Percentiles rank a stretch among this genome's conserved stretches.
phyloP scores from a whole-genome alignment of 2,113 vertebrate species.

The Ia io region DNA sequence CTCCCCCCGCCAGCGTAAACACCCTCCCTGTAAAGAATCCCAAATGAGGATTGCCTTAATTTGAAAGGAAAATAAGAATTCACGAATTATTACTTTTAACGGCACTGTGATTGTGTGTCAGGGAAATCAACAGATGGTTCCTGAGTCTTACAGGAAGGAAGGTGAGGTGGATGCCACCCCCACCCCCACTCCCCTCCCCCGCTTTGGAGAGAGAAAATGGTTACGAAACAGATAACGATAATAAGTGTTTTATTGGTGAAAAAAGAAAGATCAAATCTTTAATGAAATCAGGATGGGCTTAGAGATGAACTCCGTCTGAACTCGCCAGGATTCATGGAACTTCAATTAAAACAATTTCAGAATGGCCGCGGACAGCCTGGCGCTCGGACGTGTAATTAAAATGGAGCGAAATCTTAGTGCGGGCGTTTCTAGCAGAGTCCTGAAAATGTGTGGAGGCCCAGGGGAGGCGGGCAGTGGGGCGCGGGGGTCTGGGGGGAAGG shows the following conservation, averaged over 20 bases:
- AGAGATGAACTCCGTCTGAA: conserved; percentile 85
- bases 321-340: conserved; percentile 82
- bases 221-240: conserved; percentile 78
- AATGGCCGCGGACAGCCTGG: conserved; percentile 80
- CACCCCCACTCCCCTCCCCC: neutral
- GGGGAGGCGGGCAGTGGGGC: neutral
- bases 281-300: conserved; percentile 85
- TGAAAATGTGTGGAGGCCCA: neutral
- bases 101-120: neutral
- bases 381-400: conserved; percentile 82
- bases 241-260: conserved; percentile 82
- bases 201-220: conserved; percentile 58
- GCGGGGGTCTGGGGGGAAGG: neutral
- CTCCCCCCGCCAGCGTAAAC: neutral
- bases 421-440: conserved; percentile 21
- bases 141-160: conserved; percentile 49
- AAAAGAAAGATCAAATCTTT: conserved; percentile 84
- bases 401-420: conserved; percentile 79
- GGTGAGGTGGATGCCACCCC: neutral
- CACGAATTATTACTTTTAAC: neutral
- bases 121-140: conserved; percentile 55
- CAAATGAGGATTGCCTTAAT: neutral
- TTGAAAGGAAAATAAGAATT: neutral
- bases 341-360: conserved; percentile 87
- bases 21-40: too few relatives aligned